Evolutionary conservation across 2,113 vertebrate genomes (phyloP).

Genomic region (Chiloscyllium plagiosum): DNA sequence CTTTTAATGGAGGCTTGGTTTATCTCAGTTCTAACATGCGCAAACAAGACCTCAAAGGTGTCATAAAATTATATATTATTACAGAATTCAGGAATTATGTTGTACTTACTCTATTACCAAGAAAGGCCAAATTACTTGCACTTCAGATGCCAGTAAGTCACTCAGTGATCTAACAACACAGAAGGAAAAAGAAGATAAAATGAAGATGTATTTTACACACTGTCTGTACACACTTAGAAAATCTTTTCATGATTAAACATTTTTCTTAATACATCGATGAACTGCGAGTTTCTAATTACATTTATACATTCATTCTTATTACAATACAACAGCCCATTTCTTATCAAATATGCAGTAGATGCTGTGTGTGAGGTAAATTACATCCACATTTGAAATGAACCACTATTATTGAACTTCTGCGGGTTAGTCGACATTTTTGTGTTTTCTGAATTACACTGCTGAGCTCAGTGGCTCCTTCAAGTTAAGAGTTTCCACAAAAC

Average conservation of each 20-base stretch:
- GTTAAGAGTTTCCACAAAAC: not conserved
- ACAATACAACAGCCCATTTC: not conserved
- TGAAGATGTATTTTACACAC: not conserved
- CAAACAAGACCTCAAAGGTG: not conserved
- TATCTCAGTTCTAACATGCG: not conserved
- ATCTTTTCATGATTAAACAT: not conserved
- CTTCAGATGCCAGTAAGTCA: not conserved
- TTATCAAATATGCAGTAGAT: not conserved
- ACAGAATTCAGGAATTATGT: not conserved
- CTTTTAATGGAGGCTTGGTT: not conserved
- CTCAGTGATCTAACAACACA: not conserved
- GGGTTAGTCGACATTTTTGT: not conserved
- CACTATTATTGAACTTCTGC: not conserved
- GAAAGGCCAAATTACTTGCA: slow-evolving; percentile 20
- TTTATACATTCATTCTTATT: not conserved
- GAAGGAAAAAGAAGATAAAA: not conserved
- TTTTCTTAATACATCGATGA: not conserved
- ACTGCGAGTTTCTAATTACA: not conserved
- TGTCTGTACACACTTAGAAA: no score
- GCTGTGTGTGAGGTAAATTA: not conserved
- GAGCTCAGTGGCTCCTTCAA: not conserved
- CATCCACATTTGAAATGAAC: not conserved
- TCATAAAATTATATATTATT: not conserved
- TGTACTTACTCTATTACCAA: slow-evolving; percentile 34
- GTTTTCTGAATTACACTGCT: not conserved